Conservation (phyloP, 2,888 invertebrate genomes). For the Eumacrocentrus americanus region DNA sequence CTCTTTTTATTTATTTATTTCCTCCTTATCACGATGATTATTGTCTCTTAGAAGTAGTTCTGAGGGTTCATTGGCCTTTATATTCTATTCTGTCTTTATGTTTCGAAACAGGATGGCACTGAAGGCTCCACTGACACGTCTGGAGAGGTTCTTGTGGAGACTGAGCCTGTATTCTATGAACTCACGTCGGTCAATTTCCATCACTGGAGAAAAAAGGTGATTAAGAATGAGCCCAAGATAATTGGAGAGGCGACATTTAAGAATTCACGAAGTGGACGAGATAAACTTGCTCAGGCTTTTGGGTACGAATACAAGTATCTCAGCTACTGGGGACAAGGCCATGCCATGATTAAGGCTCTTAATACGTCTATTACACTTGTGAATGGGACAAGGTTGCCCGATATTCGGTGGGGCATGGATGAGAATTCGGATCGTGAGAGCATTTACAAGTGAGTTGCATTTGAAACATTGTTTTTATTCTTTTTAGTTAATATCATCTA, state of each 20-base stretch:
- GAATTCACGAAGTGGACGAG: slow-evolving; percentile 65
- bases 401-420: slow-evolving; percentile 74
- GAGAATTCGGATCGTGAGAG: slow-evolving; percentile 66
- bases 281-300: slow-evolving; percentile 75
- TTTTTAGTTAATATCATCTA: too few species aligned
- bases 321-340: slow-evolving; percentile 81
- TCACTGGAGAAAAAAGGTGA: slow-evolving; percentile 64
- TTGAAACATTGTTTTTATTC: too few species aligned
- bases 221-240: slow-evolving; percentile 51
- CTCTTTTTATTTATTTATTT: slow-evolving; percentile 8
- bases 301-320: slow-evolving; percentile 74
- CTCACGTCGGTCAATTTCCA: slow-evolving; percentile 71
- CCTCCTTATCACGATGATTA: too few species aligned
- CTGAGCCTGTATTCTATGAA: slow-evolving; percentile 80
- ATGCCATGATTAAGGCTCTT: slow-evolving; percentile 74
- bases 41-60: background rate
- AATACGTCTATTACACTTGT: slow-evolving; percentile 69
- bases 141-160: slow-evolving; percentile 82
- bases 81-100: background rate
- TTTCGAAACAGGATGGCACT: slow-evolving; percentile 43
- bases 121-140: slow-evolving; percentile 43
- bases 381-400: slow-evolving; percentile 66
- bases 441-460: slow-evolving; percentile 59
- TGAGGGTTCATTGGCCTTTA: background rate
- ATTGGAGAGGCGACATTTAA: slow-evolving; percentile 61